Evolutionary conservation across 2,888 invertebrate species (phyloP), one percentile per base, ranked within the genome.

Genomic region (Leptinotarsa juncta): DNA sequence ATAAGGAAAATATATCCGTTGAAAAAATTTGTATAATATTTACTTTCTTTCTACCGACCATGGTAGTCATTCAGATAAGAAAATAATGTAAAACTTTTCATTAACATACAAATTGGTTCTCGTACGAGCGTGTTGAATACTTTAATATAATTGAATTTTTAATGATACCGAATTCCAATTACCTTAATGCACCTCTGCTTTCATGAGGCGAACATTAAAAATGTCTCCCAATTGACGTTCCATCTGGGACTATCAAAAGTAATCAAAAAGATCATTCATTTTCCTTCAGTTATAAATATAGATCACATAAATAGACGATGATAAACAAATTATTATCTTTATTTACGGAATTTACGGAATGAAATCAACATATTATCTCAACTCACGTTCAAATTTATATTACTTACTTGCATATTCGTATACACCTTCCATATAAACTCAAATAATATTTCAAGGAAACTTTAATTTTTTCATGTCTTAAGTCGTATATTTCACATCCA

Each of bases 71-170:
- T 55, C 55, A 68, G 68, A 68, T 68, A 55, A 51, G 26, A 67
- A n/a, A 67, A 42, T 26, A 67, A 67, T 57, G 20, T 57, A 23
- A 68, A 68, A 68, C 32, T 53, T 51, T 55, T 68, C 68, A 68
- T 68, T 68, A 53, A 68, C 68, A 68, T 68, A 68, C 68, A 68
- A 68, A 68, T 68, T 68, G 68, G 53, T 68, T 68, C 53, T 68
- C 68, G 51, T 67, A 68, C 48, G 55, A 68, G 68, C 68, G 68
- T 68, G 68, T 68, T 68, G 68, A 68, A 68, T 68, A 68, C 68
- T 68, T 68, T 68, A 68, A 68, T 68, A 53, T 55, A 68, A 68
- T 68, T 68, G 55, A 32, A 55, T 68, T 68, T 68, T 68, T 68
- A 68, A 68, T 68, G 68, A 68, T 68, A 68, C 68, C 26, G 51